Evolutionary conservation across 2,797 vertebrate species (phyloP).

Genomic region (Eulemur mongoz): DNA sequence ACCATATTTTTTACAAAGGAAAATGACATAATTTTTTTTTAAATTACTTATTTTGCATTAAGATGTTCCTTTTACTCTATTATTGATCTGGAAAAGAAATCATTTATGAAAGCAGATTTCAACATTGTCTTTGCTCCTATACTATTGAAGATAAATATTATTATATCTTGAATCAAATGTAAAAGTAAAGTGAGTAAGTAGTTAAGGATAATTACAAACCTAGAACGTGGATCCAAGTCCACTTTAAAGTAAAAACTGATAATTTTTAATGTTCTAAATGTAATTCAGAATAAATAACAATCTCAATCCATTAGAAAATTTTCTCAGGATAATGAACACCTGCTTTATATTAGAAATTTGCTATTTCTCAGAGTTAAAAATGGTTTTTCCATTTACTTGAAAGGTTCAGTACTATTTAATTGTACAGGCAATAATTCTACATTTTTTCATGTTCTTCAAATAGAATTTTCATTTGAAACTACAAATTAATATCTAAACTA

Average conservation of each 20-base stretch:
- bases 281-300: not conserved
- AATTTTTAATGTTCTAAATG: constrained; percentile 5
- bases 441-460: constrained; percentile 17
- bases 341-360: not conserved
- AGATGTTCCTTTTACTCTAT: not conserved
- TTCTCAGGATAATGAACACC: not conserved
- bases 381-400: not conserved
- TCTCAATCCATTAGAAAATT: not conserved
- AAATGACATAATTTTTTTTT: not conserved
- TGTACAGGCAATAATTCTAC: not conserved
- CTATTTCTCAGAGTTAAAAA: constrained; percentile 7
- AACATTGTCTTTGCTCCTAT: not conserved
- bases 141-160: not conserved
- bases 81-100: constrained; percentile 17
- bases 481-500: not conserved
- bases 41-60: constrained; percentile 40
- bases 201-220: constrained; percentile 16
- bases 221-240: not conserved
- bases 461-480: constrained; percentile 39
- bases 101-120: constrained; percentile 40
- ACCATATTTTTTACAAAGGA: not conserved
- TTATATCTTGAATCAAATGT: not conserved
- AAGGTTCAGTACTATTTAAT: not conserved
- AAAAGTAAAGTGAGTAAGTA: not conserved
- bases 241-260: not conserved